Conservation (phyloP, 2,888 invertebrate species). For the Agrotis ipsilon region DNA sequence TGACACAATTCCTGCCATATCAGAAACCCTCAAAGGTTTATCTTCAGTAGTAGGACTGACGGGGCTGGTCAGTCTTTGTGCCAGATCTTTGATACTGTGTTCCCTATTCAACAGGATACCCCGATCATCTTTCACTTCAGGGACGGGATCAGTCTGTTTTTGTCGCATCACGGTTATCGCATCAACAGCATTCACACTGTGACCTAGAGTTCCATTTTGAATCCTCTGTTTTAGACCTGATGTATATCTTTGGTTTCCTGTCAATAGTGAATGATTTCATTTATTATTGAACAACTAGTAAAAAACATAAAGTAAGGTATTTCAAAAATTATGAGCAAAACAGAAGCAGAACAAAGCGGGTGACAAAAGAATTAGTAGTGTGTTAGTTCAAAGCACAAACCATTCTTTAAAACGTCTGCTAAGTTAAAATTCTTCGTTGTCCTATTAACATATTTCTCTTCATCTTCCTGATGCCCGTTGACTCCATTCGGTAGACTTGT, state of each 20-base stretch:
- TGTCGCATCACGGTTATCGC: slow-evolving; percentile 84
- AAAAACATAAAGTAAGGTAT: slow-evolving; percentile 14
- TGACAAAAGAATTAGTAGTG: slow-evolving; percentile 78
- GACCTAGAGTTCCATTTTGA: slow-evolving; percentile 91
- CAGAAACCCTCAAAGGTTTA: slow-evolving; percentile 93
- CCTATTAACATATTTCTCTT: slow-evolving; percentile 70
- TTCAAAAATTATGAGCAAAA: slow-evolving; percentile 51
- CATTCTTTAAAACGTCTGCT: slow-evolving; percentile 84
- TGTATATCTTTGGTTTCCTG: slow-evolving; percentile 91
- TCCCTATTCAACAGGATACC: slow-evolving; percentile 94
- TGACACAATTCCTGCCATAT: slow-evolving; percentile 97
- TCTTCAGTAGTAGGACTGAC: slow-evolving; percentile 91
- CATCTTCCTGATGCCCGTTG: slow-evolving; percentile 77
- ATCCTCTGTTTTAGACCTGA: slow-evolving; percentile 91
- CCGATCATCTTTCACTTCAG: slow-evolving; percentile 91
- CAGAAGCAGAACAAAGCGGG: slow-evolving; percentile 59
- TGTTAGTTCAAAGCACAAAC: slow-evolving; percentile 87
- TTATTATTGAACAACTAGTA: slow-evolving; percentile 10
- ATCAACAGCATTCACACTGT: slow-evolving; percentile 88
- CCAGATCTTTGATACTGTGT: slow-evolving; percentile 97
- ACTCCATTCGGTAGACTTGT: slow-evolving; percentile 63
- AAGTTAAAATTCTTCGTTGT: slow-evolving; percentile 74
- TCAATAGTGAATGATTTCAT: slow-evolving; percentile 31
- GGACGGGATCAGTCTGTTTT: slow-evolving; percentile 91
- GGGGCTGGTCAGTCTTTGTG: slow-evolving; percentile 95